Percentiles rank a stretch among this genome's conserved stretches.
These are phyloP conservation scores for Drosophila lacertosa DNA, from an alignment of 1,140 invertebrate genomes.

Conservation along the genomic window DNA sequence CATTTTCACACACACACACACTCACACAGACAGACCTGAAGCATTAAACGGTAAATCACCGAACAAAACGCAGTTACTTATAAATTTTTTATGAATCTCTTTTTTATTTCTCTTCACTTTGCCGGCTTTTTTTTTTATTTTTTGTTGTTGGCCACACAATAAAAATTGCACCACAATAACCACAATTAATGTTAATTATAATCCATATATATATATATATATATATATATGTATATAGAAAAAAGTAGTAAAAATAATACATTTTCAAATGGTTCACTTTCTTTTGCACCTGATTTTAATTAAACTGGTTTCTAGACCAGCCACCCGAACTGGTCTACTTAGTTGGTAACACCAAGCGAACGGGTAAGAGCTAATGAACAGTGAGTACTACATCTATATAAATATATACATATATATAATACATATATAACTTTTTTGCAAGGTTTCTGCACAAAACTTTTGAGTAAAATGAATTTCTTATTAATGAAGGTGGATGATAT, in stretches of 20 bases:
- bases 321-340: conserved; percentile 37
- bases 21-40: not conserved
- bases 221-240: conserved; percentile 1
- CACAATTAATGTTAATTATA: conserved; percentile 55
- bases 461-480: no score
- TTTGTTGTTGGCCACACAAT: conserved; percentile 15
- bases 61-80: conserved; percentile 43
- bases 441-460: no score
- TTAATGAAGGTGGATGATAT: no score
- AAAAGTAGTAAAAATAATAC: conserved; percentile 20
- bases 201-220: conserved; percentile 31
- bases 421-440: no score
- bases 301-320: conserved; percentile 67
- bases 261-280: conserved; percentile 77
- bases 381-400: no score
- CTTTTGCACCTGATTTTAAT: conserved; percentile 68
- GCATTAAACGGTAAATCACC: conserved; percentile 71
- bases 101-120: conserved; percentile 1
- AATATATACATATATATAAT: no score
- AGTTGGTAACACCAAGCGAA: no score
- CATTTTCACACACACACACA: conserved; percentile 25
- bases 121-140: conserved; percentile 15
- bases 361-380: conserved; percentile 14
- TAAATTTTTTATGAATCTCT: conserved; percentile 19
- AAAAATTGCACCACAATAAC: conserved; percentile 44